Conservation (phyloP, 2,888 invertebrate genomes). For the Stenodema calcarata region DNA sequence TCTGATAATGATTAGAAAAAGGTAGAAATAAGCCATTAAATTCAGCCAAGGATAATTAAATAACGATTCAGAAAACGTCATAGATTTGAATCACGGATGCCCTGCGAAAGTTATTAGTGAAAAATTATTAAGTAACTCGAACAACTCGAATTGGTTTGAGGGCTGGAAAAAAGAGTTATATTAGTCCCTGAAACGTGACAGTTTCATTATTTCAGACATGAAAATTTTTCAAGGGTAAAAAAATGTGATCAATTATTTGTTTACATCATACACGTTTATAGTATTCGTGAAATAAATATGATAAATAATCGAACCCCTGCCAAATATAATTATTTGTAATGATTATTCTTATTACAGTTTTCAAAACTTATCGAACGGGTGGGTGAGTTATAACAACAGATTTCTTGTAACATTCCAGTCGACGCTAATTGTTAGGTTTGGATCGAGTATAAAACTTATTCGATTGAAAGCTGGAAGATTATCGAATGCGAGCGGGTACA, state of each 20-base stretch:
- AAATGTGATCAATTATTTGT: not conserved
- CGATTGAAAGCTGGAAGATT: no score
- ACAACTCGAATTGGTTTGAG: not conserved
- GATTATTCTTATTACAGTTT: no score
- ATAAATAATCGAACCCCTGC: not conserved
- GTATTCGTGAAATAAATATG: not conserved
- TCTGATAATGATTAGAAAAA: conserved; percentile 23
- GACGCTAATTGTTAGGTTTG: no score
- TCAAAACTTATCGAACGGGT: no score
- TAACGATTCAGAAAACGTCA: not conserved
- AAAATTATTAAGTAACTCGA: not conserved
- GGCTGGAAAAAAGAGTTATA: not conserved
- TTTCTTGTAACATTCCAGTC: no score
- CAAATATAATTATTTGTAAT: not conserved
- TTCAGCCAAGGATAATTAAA: not conserved
- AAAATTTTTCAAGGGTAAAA: not conserved
- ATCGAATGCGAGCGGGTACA: no score
- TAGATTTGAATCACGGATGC: not conserved
- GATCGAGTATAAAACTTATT: no score
- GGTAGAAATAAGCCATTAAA: not conserved
- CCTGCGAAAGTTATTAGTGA: not conserved
- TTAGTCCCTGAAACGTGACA: conserved; percentile 21
- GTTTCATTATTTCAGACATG: not conserved
- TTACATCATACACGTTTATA: not conserved
- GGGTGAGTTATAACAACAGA: no score